These are phyloP conservation scores for Ibycter americanus DNA, from an alignment of 2,797 vertebrate species.

Conservation along the genomic window DNA sequence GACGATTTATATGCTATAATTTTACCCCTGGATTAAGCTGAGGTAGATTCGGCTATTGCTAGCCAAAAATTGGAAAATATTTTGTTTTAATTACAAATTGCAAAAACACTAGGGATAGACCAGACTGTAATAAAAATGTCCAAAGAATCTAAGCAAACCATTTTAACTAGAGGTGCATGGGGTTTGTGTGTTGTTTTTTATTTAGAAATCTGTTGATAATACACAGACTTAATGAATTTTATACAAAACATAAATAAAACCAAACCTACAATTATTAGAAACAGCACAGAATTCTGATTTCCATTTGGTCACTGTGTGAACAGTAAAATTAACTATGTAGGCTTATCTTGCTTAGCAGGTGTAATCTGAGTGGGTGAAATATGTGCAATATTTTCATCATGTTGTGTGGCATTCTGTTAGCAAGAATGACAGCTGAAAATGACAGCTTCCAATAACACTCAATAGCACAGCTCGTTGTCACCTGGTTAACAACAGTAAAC, in stretches of 20 bases:
- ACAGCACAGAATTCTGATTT: background rate
- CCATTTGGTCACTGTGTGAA: background rate
- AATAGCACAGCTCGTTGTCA: background rate
- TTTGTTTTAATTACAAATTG: background rate
- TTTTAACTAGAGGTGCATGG: background rate
- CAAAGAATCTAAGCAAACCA: background rate
- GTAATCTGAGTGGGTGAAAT: constrained; percentile 9
- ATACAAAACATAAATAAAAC: background rate
- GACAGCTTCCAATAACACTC: background rate
- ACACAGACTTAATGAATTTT: background rate
- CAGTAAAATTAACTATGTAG: background rate
- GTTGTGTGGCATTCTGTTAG: background rate
- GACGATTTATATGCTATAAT: background rate
- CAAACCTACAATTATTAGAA: background rate
- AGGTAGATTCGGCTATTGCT: background rate
- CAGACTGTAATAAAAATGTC: background rate
- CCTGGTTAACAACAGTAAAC: background rate
- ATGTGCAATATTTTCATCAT: background rate
- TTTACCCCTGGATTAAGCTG: background rate
- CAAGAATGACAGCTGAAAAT: background rate
- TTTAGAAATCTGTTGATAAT: background rate
- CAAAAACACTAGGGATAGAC: background rate
- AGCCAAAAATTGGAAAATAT: background rate
- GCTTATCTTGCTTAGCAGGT: background rate
- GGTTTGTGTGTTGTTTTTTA: background rate